Evolutionary conservation across 1,140 invertebrate species (phyloP), one percentile per base, ranked within the genome.

Genomic region (Drosophila micromelanica): DNA sequence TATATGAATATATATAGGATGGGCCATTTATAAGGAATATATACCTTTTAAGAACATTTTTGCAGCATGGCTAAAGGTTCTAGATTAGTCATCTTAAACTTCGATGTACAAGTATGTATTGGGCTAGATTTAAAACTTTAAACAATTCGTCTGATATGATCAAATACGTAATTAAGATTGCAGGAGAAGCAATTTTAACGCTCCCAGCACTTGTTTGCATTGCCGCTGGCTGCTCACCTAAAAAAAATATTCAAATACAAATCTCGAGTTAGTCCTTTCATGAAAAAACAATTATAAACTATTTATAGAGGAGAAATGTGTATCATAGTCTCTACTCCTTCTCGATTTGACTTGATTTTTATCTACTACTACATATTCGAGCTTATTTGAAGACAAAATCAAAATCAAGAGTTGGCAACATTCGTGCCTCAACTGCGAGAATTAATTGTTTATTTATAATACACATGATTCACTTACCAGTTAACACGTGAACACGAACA

Each of bases 401-500:
- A n/a, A n/a, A n/a, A n/a, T n/a, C n/a, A n/a, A n/a, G n/a, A 17
- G 17, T 17, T 27, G 23, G 23, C 23, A 3, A 27, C 23, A 27
- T 27, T 27, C 2, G 30, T 32, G 7, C 30, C 6, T 6, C 30
- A 32, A 6, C 30, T 6, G 30, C 32, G 2, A 8, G 27, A 35
- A 8, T 1, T 32, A 35, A 8, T 8, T 35, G 35, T 5, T 27
- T 11, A 40, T 38, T 13, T 6, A 27, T 7, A 42, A 12, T 5
- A 5, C n/a, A 11, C 15, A 6, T 6, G n/a, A 20, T 43, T 23
- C 17, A 80, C 94, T 94, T 93, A 98, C 97, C 97, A 92, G 97
- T 98, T 56, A 98, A 94, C 27, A 98, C 97, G 92, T 98, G 97
- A 75, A 98, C 97, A 73, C 95, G 95, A 49, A 97, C 96, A 65